Evolutionary conservation across 2,797 vertebrate genomes (phyloP).

Genomic region (Dromococcyx pavoninus): DNA sequence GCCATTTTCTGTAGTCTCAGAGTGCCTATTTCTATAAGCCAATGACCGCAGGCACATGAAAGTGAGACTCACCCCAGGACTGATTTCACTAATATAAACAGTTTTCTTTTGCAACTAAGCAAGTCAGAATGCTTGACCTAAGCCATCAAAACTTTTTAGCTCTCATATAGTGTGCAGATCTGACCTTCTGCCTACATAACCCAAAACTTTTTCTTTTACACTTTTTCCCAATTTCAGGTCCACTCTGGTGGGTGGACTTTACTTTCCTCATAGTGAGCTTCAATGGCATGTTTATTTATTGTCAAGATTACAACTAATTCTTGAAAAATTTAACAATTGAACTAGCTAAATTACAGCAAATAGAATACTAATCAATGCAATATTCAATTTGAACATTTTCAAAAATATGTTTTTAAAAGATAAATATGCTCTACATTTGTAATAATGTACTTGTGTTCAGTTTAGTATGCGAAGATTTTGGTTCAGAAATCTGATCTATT

Average conservation of each 20-base stretch:
- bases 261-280: not conserved
- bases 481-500: not conserved
- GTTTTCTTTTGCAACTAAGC: not conserved
- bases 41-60: not conserved
- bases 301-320: not conserved
- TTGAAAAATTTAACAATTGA: not conserved
- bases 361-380: not conserved
- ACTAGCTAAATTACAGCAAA: not conserved
- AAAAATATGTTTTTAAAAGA: not conserved
- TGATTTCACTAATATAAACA: not conserved
- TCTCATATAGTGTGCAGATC: not conserved
- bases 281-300: not conserved
- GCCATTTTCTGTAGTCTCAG: not conserved
- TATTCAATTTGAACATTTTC: not conserved
- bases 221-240: not conserved
- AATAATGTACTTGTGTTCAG: not conserved
- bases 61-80: accelerated
- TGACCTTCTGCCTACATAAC: not conserved
- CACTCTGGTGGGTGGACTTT: not conserved
- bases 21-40: not conserved
- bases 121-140: not conserved
- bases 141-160: not conserved
- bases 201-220: not conserved
- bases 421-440: not conserved
- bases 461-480: not conserved